Base-by-base conservation (phyloP, 1,140 invertebrate genomes). In the Planococcus citri region DNA sequence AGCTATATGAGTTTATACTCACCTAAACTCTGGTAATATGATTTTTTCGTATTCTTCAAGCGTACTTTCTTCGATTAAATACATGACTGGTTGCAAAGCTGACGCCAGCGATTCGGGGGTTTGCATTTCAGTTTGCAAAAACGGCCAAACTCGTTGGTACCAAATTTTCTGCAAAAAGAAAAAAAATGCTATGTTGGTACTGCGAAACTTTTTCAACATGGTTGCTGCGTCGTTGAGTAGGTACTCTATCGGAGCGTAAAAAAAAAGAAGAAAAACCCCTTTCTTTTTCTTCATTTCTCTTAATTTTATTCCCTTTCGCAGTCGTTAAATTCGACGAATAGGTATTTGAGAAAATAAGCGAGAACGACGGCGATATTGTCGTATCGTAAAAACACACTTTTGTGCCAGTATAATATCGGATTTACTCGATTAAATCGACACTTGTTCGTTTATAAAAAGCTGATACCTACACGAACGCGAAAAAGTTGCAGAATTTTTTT, bases 121-220 rank as follows among this genome's bases (percentile, higher is more conserved):
- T 75, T 87, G 84, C 77, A 95, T 86, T 78, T 97, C 94, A 68
- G 86, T 82, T 75, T 91, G 86, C 64, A 98, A 81, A 75, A 87
- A 88, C 21, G 93, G 93, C 88, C 95, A 94, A 27, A 97, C 87
- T 77, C 94, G 91, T 78, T 92, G 89, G 80, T 94, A 97, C 86
- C 94, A 92, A 20, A 97, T 80, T 91, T 97, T 97, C 94, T 98
- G 82, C 4, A 27, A 70, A 12, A 12, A 70, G 27, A 37, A n/a
- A n/a, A n/a, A n/a, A n/a, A n/a, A n/a, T n/a, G n/a, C n/a, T n/a
- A n/a, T n/a, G n/a, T n/a, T n/a, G n/a, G n/a, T n/a, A n/a, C n/a
- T n/a, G n/a, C n/a, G n/a, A n/a, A n/a, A n/a, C n/a, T n/a, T n/a
- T n/a, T 41, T 41, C 37, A 41, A 41, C 9, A 41, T 41, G 9